Evolutionary conservation across 2,797 vertebrate species (phyloP), one percentile per base, ranked within the genome.

Genomic region (Arctocebus calabarensis): DNA sequence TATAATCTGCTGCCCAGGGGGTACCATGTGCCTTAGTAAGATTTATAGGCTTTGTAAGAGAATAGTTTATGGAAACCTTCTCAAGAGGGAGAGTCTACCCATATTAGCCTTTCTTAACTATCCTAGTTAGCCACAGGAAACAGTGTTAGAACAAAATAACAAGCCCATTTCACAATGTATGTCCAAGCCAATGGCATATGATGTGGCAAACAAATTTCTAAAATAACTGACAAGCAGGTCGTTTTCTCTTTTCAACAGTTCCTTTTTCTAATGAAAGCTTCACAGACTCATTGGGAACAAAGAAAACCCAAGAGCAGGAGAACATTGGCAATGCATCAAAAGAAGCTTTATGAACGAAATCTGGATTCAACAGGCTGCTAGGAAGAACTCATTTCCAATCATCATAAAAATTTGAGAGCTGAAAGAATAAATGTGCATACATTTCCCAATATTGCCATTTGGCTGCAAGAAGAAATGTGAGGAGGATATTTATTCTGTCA

Each of bases 151-250:
- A 74, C 45, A 64, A 96, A 89, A 61, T 17, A 87, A 70, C 78
- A 93, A 86, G 61, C 27, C 55, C 84, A 61, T 94, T 94, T 97
- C 96, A 94, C 78, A 94, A 95, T 32, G 61, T 48, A 68, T 20
- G 32, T 52, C 93, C n/a, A 90, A 90, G 91, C 16, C 90, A 93
- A 73, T 34, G n/a, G 52, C 73, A 78, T 32, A 83, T 27, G 79
- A 90, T 71, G 29, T 57, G 29, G 83, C 32, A 71, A 83, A 94
- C 82, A 90, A 52, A 82, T 40, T 83, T 94, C 52, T 84, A 45
- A 96, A 96, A 96, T 95, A 96, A 95, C 89, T 68, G 94, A 95
- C 90, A 92, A 77, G 84, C 34, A 79, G 32, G 66, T 52, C 91
- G 73, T 59, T 87, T 94, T 88, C 86, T 27, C n/a, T 82, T 78